These are phyloP conservation scores for Buathra laborator DNA, from an alignment of 2,888 invertebrate species.

Conservation along the genomic window DNA sequence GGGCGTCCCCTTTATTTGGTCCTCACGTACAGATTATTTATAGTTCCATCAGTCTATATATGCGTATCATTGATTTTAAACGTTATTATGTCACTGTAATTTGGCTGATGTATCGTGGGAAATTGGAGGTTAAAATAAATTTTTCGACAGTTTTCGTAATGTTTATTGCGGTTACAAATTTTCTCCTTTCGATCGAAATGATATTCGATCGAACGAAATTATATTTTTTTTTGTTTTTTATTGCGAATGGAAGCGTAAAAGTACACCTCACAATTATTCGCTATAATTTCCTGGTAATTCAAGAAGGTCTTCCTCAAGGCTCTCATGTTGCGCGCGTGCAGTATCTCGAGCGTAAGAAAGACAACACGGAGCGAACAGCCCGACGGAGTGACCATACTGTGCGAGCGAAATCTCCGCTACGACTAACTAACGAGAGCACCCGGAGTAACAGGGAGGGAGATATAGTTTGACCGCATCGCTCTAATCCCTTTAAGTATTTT, in stretches of 20 bases:
- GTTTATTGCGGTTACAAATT: neutral
- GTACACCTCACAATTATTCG: constrained; percentile 38
- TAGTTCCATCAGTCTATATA: neutral
- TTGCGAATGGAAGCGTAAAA: constrained; percentile 5
- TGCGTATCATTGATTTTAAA: too few species aligned
- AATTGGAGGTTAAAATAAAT: neutral
- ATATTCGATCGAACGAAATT: neutral
- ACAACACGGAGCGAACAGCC: neutral
- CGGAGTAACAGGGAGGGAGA: neutral
- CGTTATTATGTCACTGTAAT: too few species aligned
- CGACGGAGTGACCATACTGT: neutral
- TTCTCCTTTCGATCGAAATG: neutral
- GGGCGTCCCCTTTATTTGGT: neutral
- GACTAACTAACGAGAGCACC: neutral
- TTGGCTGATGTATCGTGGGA: too few species aligned
- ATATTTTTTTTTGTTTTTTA: neutral
- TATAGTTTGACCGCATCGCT: neutral
- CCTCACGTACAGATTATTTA: constrained; percentile 7
- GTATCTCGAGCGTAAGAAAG: constrained; percentile 30
- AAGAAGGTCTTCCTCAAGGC: constrained; percentile 42
- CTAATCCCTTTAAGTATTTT: neutral
- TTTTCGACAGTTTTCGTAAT: neutral
- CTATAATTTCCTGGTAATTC: constrained; percentile 43
- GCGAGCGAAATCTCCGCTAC: neutral
- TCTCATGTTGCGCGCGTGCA: constrained; percentile 44